Evolutionary conservation across 2,797 vertebrate genomes (phyloP).

Genomic region (Anisognathus igniventris): DNA sequence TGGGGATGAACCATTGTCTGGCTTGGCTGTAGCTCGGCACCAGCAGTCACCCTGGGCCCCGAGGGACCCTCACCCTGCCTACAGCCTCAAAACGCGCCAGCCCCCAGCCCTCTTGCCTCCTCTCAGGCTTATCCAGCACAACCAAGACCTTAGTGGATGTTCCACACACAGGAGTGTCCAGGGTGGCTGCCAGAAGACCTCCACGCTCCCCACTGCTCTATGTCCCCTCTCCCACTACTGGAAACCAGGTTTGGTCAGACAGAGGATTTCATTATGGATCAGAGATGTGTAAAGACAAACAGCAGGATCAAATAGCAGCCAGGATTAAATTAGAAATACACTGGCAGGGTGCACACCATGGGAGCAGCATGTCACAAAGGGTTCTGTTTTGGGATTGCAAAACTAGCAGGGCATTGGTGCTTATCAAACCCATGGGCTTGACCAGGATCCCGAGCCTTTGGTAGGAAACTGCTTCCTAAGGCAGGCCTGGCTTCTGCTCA

Average conservation of each 20-base stretch:
- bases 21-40: neutral
- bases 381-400: neutral
- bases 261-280: neutral
- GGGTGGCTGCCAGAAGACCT: neutral
- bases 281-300: neutral
- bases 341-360: neutral
- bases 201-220: rapidly evolving
- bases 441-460: neutral
- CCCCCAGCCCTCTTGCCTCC: neutral
- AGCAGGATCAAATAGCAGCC: neutral
- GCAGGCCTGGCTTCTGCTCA: neutral
- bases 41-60: neutral
- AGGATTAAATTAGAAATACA: neutral
- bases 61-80: neutral
- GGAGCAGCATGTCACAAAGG: rapidly evolving
- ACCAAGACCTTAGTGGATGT: neutral
- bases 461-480: neutral
- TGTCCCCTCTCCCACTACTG: neutral
- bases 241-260: neutral
- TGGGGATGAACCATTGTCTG: neutral
- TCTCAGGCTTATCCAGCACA: neutral
- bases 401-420: neutral
- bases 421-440: neutral
- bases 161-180: rapidly evolving
- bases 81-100: neutral